Conservation (phyloP, 2,113 vertebrate species). For the Oreochromis tanganicae region DNA sequence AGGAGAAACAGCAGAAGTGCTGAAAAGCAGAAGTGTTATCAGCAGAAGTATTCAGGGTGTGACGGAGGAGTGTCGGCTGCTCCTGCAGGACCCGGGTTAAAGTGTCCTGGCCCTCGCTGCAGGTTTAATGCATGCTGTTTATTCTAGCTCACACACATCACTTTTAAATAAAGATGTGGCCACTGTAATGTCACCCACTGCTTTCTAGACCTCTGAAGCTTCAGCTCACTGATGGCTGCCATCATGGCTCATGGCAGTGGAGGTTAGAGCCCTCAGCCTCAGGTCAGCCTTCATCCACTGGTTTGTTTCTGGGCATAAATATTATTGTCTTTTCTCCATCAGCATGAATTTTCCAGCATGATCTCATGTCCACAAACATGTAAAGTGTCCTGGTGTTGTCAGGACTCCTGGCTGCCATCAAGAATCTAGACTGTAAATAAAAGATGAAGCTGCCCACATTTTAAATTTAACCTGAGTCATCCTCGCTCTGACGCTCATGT, state of each 20-base stretch:
- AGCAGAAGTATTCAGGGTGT: neutral
- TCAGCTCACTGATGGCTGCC: neutral
- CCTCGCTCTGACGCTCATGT: neutral
- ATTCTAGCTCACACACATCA: neutral
- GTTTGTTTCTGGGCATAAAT: neutral
- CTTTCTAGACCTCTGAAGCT: fast-evolving
- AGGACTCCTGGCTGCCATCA: neutral
- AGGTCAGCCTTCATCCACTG: neutral
- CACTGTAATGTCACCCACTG: neutral
- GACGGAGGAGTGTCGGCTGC: neutral
- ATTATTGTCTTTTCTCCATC: fast-evolving
- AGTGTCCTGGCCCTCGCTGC: neutral
- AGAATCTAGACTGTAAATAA: neutral
- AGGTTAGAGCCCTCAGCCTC: neutral
- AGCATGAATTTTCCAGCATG: neutral
- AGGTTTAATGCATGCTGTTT: neutral
- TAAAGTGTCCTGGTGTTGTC: neutral
- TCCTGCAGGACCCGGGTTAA: neutral
- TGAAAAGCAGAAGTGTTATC: neutral
- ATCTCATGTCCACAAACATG: neutral
- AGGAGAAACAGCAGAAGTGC: neutral
- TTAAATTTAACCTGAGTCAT: fast-evolving
- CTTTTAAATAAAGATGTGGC: neutral
- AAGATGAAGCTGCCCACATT: neutral
- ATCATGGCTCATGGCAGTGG: neutral